phyloP scores from a whole-genome alignment of 2,888 invertebrate species.

The Azorinus chamasolen region DNA sequence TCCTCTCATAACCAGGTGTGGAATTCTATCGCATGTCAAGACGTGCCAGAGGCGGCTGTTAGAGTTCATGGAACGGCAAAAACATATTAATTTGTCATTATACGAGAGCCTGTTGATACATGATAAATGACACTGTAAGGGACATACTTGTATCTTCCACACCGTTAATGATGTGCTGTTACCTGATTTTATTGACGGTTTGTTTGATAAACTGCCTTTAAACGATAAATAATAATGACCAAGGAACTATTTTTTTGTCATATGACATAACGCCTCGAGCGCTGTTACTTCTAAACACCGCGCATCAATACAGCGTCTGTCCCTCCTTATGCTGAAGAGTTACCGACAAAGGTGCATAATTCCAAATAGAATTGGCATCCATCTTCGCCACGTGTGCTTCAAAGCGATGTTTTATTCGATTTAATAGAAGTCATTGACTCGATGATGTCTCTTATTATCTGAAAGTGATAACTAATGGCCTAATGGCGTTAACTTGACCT shows the following conservation, averaged over 20 bases:
- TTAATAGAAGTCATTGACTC: conserved; percentile 13
- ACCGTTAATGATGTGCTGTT: conserved; percentile 42
- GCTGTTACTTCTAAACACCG: conserved; percentile 10
- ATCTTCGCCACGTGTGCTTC: conserved; percentile 13
- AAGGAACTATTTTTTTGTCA: conserved; percentile 24
- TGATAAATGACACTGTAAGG: conserved; percentile 42
- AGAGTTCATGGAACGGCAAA: conserved; percentile 29
- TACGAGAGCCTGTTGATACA: conserved; percentile 33
- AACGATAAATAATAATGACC: conserved; percentile 56
- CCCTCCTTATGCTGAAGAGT: conserved; percentile 9
- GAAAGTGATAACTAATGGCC: conserved; percentile 38
- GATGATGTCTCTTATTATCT: conserved; percentile 23
- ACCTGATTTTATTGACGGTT: conserved; percentile 24
- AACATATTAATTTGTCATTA: conserved; percentile 57
- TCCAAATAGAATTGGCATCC: conserved; percentile 1
- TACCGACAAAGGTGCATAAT: conserved; percentile 5
- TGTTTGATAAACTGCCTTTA: conserved; percentile 38
- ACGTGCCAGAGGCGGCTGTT: conserved; percentile 38
- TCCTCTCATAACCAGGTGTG: neutral
- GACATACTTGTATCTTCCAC: conserved; percentile 34
- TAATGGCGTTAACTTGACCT: conserved; percentile 18
- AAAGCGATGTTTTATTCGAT: conserved; percentile 8
- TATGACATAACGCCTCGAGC: conserved; percentile 27
- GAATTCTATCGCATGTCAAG: conserved; percentile 22
- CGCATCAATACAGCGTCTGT: conserved; percentile 27